Evolutionary conservation across 2,797 vertebrate genomes (phyloP).

Genomic region (Anas capensis): DNA sequence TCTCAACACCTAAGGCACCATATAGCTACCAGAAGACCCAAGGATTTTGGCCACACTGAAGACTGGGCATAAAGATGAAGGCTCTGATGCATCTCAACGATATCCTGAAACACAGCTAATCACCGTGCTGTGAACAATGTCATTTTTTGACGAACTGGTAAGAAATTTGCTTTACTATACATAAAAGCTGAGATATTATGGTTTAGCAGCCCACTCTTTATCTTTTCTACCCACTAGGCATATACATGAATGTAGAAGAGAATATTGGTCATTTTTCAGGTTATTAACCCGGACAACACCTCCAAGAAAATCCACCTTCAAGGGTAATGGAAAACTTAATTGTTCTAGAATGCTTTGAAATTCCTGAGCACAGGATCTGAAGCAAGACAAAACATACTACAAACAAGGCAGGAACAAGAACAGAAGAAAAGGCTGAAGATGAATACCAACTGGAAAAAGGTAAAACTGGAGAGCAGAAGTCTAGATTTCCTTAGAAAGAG

Average conservation of each 20-base stretch:
- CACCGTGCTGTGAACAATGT: background rate
- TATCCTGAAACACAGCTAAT: background rate
- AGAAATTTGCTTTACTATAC: background rate
- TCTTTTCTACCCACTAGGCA: background rate
- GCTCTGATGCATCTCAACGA: background rate
- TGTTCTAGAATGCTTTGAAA: background rate
- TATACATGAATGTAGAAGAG: background rate
- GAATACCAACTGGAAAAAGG: background rate
- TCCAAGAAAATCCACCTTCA: constrained; percentile 31
- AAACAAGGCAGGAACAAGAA: background rate
- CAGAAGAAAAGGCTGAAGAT: constrained; percentile 11
- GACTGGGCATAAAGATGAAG: background rate
- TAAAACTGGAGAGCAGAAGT: background rate
- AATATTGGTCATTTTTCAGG: constrained; percentile 16
- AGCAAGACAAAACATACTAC: background rate
- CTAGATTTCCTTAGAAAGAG: background rate
- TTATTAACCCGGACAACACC: constrained; percentile 28
- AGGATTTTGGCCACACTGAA: background rate
- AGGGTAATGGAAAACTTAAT: constrained; percentile 32
- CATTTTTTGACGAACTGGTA: background rate
- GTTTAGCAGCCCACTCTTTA: background rate
- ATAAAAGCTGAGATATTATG: background rate
- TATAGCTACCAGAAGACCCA: background rate
- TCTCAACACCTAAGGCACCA: background rate
- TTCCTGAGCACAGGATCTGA: background rate